Conservation (phyloP, 2,888 invertebrate species). For the Corbicula japonica region DNA sequence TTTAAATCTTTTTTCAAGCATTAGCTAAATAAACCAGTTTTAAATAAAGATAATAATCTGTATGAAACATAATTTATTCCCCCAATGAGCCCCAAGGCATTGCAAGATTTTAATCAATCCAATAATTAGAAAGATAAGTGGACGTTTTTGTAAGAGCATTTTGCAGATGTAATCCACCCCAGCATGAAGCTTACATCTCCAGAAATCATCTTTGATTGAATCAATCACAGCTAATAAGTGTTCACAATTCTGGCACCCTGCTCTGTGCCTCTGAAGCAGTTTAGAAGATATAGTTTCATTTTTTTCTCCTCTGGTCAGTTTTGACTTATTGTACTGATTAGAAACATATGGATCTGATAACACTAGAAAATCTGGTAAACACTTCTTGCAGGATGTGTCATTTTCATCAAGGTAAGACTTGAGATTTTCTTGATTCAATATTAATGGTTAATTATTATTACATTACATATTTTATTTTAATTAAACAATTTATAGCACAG, state of each 20-base stretch:
- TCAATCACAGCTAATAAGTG: constrained; percentile 14
- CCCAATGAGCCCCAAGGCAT: constrained; percentile 35
- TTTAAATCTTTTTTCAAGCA: constrained; percentile 22
- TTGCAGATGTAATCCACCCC: constrained; percentile 33
- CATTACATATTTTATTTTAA: not conserved
- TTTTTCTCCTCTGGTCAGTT: constrained; percentile 32
- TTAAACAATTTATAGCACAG: not conserved
- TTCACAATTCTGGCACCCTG: constrained; percentile 8
- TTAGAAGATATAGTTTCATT: constrained; percentile 25
- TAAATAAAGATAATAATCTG: constrained; percentile 59
- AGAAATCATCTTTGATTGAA: constrained; percentile 6
- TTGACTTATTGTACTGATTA: constrained; percentile 34
- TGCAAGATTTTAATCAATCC: constrained; percentile 59
- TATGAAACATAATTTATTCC: constrained; percentile 31
- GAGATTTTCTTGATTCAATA: constrained; percentile 4
- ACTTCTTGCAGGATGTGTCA: constrained; percentile 5
- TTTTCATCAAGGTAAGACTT: constrained; percentile 7
- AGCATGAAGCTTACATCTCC: constrained; percentile 12
- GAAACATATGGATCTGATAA: constrained; percentile 24
- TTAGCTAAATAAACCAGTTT: constrained; percentile 31
- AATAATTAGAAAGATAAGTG: constrained; percentile 56
- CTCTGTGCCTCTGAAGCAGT: constrained; percentile 25
- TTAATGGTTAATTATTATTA: not conserved
- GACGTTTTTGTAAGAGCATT: constrained; percentile 44
- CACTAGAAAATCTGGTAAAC: constrained; percentile 9